Base-by-base conservation (phyloP, 1,140 invertebrate genomes). In the Oscheius sp. region DNA sequence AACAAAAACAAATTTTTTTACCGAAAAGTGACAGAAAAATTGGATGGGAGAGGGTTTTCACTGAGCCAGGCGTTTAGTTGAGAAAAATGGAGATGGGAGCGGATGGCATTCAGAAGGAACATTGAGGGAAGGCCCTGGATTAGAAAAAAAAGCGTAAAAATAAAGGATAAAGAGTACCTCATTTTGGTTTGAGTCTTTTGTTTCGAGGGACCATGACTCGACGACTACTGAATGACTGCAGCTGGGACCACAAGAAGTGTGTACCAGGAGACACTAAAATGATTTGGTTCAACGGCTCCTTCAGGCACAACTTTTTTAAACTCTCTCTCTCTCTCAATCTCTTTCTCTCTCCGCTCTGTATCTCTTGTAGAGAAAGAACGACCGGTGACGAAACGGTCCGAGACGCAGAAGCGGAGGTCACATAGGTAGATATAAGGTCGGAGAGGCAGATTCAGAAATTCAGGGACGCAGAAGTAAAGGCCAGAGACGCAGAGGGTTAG, bases 31-130 rank as follows among this genome's bases (percentile, higher is more conserved):
- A 67, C 73, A 26, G 7, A 13, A 23, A 62, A 35, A 29, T 67
- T 65, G 84, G 87, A 65, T 79, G 79, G 65, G 88, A 88, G 36
- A 80, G 78, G 34, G 84, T 87, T 63, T 20, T 86, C 87, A 78
- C 87, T 89, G 46, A 89, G 85, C 93, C 93, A 97, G 31, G 93
- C 92, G 26, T 92, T 92, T 52, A 96, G 89, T 87, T 96, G 93
- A 0, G 93, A 95, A 87, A 97, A 97, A 87, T 95, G 92, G n/a
- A 96, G 88, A 84, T 94, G 93, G 3, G 93, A 96, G 63, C 93
- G 89, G 13, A 96, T 90, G n/a, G 93, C 94, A 84, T 93, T 93
- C 75, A 94, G 89, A 68, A 96, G 86, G 85, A 83, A 76, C 62
- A 78, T 75, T 0, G 79, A 76, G 20, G 78, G 69, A 10, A 85